Base-by-base conservation (phyloP, 2,888 invertebrate genomes). In the Nineta flava region DNA sequence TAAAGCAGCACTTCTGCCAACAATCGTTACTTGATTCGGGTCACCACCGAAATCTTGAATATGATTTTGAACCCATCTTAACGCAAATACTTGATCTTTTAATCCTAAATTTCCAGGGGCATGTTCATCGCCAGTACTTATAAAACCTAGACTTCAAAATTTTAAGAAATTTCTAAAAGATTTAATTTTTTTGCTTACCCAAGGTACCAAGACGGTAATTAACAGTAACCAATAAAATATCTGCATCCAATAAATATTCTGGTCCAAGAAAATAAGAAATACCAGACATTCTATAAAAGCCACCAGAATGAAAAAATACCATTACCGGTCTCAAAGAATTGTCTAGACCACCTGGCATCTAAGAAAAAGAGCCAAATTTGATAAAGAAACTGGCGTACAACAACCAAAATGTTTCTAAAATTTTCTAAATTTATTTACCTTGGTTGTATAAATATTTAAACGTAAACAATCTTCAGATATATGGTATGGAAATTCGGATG, bases 31-130 rank as follows among this genome's bases (percentile, higher is more conserved):
- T 1, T 66, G 65, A 54, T 71, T 66, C 0, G 80, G 75, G 65
- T 83, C 75, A 2, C 84, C 84, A 0, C 83, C 82, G 58, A 83
- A 84, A 0, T 74, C 65, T 0, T 68, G 73, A 47, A 83, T 81
- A 58, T 83, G 81, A 40, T 73, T 60, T 58, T 75, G 72, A 0
- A 84, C 65, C 83, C 83, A 83, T 54, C 74, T 73, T 52, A 83
- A 60, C 0, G 77, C 77, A 9, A 68, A 65, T 2, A 81, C 81
- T 63, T 84, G 83, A 62, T 84, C 83, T 60, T 82, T 83, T 35
- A 81, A 63, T 0, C 81, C 83, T 55, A 76, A 72, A 60, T 84
- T 84, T 1, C 83, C 83, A 0, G 81, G 77, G 0, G 80, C 78
- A 43, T 73, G 66, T 43, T 71, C 67, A 45, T 81, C 81, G 0